Evolutionary conservation across 1,140 invertebrate species (phyloP).

Genomic region (Tetramorium simillimum): DNA sequence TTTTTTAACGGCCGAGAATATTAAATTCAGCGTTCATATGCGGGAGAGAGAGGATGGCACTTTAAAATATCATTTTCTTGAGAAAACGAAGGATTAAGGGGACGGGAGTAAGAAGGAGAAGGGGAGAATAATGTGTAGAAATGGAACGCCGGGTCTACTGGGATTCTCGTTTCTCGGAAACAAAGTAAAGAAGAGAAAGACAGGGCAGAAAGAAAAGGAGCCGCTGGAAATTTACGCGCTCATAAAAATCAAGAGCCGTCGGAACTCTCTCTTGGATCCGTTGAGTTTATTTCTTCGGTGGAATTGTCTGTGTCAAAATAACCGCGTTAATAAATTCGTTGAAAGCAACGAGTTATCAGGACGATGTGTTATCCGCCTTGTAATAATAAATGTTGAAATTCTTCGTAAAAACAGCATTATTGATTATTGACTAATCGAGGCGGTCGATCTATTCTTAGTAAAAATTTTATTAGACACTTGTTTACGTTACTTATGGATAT

Average conservation of each 20-base stretch:
- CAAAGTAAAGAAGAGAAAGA: slow-evolving; percentile 57
- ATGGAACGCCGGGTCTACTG: slow-evolving; percentile 54
- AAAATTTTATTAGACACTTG: neutral
- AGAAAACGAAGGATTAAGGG: slow-evolving; percentile 58
- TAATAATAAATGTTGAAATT: neutral
- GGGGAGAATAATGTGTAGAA: slow-evolving; percentile 61
- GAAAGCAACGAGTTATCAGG: slow-evolving; percentile 10
- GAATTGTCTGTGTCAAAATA: slow-evolving; percentile 56
- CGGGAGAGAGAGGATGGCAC: slow-evolving; percentile 33
- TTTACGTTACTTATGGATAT: neutral
- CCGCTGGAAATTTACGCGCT: slow-evolving; percentile 82
- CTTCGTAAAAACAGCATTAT: neutral
- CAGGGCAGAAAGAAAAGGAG: slow-evolving; percentile 50
- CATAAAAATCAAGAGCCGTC: slow-evolving; percentile 85
- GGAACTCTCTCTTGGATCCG: slow-evolving; percentile 74
- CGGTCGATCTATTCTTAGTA: neutral
- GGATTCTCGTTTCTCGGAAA: slow-evolving; percentile 60
- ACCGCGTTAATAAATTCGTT: slow-evolving; percentile 52
- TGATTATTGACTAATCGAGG: neutral
- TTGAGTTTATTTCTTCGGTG: slow-evolving; percentile 48
- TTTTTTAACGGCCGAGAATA: slow-evolving; percentile 40
- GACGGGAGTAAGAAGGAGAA: slow-evolving; percentile 20
- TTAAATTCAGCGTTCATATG: slow-evolving; percentile 38
- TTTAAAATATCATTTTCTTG: slow-evolving; percentile 63
- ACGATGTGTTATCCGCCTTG: neutral